A percentile compares a stretch with the other conserved stretches of the same genome.
These are phyloP conservation scores for Pempheris klunzingeri DNA, from an alignment of 2,797 vertebrate species.

Conservation along the genomic window DNA sequence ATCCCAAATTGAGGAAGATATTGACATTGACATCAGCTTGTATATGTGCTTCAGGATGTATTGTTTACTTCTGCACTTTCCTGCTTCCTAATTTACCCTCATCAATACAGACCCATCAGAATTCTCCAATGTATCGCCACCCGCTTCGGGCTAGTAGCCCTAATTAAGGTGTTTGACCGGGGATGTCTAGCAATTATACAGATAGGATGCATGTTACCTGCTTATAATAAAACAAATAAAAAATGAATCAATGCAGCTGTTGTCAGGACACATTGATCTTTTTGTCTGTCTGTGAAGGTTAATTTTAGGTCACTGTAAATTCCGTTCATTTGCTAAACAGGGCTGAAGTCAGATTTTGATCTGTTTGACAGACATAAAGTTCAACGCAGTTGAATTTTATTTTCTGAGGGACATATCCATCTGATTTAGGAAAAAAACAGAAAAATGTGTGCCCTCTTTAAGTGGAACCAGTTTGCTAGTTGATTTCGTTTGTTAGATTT, in stretches of 20 bases:
- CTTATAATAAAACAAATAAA: conserved; percentile 7
- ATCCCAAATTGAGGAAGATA: conserved; percentile 15
- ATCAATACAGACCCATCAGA: conserved; percentile 25
- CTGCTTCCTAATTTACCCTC: conserved; percentile 9
- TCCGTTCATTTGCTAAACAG: conserved; percentile 2
- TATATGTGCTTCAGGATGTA: not conserved
- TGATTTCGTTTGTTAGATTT: too few relatives aligned
- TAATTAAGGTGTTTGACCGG: conserved; percentile 9
- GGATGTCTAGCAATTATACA: conserved; percentile 8
- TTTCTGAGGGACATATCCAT: conserved; percentile 10
- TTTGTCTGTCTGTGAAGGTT: conserved; percentile 16
- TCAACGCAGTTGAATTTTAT: conserved; percentile 8
- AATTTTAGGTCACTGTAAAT: conserved; percentile 23
- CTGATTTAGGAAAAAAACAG: not conserved
- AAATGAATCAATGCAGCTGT: not conserved
- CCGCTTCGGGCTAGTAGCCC: not conserved
- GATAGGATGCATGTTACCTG: not conserved
- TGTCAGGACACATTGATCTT: conserved; percentile 3
- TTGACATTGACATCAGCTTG: conserved; percentile 6
- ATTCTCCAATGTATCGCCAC: not conserved
- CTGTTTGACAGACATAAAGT: conserved; percentile 31
- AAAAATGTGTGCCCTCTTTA: too few relatives aligned
- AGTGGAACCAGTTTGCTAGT: too few relatives aligned
- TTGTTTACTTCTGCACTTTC: not conserved
- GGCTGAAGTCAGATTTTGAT: conserved; percentile 24